phyloP scores from a whole-genome alignment of 2,888 invertebrate species.

The Rhyacophila evoluta region DNA sequence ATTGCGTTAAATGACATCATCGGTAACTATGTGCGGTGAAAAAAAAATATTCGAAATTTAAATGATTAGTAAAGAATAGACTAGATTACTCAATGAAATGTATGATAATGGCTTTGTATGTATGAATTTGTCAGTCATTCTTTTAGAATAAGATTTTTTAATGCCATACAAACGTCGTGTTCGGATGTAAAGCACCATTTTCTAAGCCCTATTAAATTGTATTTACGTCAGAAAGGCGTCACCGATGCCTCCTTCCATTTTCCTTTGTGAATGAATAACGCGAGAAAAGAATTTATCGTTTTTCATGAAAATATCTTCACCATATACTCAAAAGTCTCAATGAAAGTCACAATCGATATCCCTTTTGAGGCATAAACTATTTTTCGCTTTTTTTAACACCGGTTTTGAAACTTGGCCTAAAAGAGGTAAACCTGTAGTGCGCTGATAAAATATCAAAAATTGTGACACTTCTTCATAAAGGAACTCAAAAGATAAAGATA shows the following conservation, averaged over 20 bases:
- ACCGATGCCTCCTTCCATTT: slow-evolving; percentile 2
- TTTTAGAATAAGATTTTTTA: not conserved
- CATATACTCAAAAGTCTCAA: not conserved
- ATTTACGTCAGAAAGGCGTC: slow-evolving; percentile 3
- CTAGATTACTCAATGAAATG: too few relatives aligned
- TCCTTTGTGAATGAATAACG: not conserved
- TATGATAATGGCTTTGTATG: too few relatives aligned
- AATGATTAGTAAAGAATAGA: too few relatives aligned
- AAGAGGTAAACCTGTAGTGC: not conserved
- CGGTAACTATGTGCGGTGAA: too few relatives aligned
- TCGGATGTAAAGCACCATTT: not conserved
- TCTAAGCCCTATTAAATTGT: not conserved
- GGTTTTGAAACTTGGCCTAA: not conserved
- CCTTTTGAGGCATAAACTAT: not conserved
- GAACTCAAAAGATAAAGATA: too few relatives aligned
- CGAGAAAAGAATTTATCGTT: slow-evolving; percentile 1
- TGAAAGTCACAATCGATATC: not conserved
- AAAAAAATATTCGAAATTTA: too few relatives aligned
- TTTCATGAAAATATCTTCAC: not conserved
- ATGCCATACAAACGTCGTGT: not conserved
- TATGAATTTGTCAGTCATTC: not conserved
- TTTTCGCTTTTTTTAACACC: not conserved
- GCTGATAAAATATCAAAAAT: not conserved
- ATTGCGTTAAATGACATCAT: too few relatives aligned
- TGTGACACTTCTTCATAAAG: too few relatives aligned